phyloP scores from a whole-genome alignment of 1,140 invertebrate species.

The Akabosia matsudoensis region DNA sequence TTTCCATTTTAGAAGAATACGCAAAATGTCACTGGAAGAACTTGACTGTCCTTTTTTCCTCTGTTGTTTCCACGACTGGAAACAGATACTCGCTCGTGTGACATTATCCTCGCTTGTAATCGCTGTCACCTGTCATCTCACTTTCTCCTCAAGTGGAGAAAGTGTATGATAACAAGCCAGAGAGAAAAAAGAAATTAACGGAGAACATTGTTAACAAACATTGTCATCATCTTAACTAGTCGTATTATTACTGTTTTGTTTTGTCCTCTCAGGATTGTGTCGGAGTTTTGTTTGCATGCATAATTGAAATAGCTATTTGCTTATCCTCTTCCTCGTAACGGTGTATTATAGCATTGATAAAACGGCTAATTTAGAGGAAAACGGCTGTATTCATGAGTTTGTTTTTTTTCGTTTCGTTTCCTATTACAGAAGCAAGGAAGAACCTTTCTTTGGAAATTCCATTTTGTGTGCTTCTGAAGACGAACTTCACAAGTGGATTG shows the following conservation, averaged over 20 bases:
- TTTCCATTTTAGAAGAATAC: conserved; percentile 23
- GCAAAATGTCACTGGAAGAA: conserved; percentile 22
- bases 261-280: background rate
- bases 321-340: too few species aligned
- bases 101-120: background rate
- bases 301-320: too few species aligned
- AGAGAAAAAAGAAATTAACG: background rate
- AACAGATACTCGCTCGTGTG: background rate
- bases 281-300: too few species aligned
- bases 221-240: background rate
- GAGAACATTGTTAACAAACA: background rate
- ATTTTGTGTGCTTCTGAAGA: conserved; percentile 68
- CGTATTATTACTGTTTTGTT: background rate
- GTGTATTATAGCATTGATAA: background rate
- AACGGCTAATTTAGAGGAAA: background rate
- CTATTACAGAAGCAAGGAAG: conserved; percentile 64
- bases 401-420: background rate
- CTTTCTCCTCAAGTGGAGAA: background rate
- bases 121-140: background rate
- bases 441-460: conserved; percentile 72
- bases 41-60: background rate
- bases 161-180: background rate
- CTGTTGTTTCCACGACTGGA: background rate
- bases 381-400: background rate
- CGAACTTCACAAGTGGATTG: conserved; percentile 70